These are phyloP conservation scores for Cistogaster globosa DNA, from an alignment of 2,888 invertebrate species.

Conservation along the genomic window DNA sequence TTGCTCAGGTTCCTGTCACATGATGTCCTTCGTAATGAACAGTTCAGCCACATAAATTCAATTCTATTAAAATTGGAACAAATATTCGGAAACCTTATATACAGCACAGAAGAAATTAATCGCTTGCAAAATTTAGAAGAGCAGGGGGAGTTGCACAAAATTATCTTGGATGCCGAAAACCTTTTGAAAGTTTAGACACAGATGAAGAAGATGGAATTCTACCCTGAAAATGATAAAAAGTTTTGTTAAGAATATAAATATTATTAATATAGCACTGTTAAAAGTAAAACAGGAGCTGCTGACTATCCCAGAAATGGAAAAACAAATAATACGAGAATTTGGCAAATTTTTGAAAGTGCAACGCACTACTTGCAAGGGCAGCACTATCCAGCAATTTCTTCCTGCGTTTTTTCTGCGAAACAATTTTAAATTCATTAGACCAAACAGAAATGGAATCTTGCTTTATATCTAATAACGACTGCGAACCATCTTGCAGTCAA, in stretches of 20 bases:
- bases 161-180: neutral
- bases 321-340: conserved; percentile 24
- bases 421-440: no score
- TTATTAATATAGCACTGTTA: conserved; percentile 13
- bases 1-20: no score
- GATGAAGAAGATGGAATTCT: no score
- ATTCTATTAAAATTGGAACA: conserved; percentile 4
- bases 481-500: no score
- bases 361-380: no score
- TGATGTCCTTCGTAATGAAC: no score
- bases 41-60: no score
- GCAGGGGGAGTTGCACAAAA: neutral
- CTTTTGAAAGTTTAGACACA: no score
- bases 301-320: conserved; percentile 30
- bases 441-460: no score
- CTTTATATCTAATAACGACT: no score
- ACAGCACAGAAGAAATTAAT: conserved; percentile 24
- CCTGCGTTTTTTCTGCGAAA: no score
- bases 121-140: conserved; percentile 21
- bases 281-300: conserved; percentile 11
- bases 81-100: conserved; percentile 10
- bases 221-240: neutral
- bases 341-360: conserved; percentile 4
- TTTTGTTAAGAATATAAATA: neutral
- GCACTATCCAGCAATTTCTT: no score